Evolutionary conservation across 2,797 vertebrate species (phyloP), one percentile per base, ranked within the genome.

Genomic region (Gymnoscopelus braueri): DNA sequence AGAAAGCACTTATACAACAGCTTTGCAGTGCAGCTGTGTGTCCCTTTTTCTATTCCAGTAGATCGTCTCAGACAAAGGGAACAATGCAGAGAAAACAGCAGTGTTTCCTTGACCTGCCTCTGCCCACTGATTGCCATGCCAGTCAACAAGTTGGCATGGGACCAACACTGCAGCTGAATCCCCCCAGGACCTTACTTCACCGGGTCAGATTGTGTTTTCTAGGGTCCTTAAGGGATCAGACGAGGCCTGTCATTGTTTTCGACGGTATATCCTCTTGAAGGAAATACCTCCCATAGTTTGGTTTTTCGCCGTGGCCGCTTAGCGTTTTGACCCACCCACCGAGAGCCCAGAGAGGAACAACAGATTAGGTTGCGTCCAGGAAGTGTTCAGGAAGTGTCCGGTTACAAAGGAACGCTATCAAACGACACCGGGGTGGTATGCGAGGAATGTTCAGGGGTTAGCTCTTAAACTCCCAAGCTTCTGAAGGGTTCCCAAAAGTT

Each of bases 261-360:
- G 32, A 60, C 72, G 82, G 69, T 68, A 63, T 58, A 52, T 83
- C 78, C 76, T 79, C 70, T 26, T 61, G 56, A 35, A 82, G 89
- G 89, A 90, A 87, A 84, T 86, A 75, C 80, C 83, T 81, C n/a
- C 52, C 71, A 79, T 88, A 2, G 81, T 84, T 79, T 65, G 78
- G 58, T 84, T 72, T 71, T 35, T 32, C 29, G 32, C 32, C 32
- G 32, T 35, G 32, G 32, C 32, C 32, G 4, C 5, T 32, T 5
- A 32, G 19, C 32, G 32, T 0, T 6, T 66, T 69, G 67, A 69
- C 55, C 65, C 32, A 67, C 62, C 61, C 80, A 69, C 14, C 6
- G 72, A 80, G 86, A 77, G 75, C 32, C 32, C 32, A 81, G 52
- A 57, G 74, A 78, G 66, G 1, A 10, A 55, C 68, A 70, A 78